Conservation (phyloP, 2,888 invertebrate genomes). For the Amphimallon solstitiale region DNA sequence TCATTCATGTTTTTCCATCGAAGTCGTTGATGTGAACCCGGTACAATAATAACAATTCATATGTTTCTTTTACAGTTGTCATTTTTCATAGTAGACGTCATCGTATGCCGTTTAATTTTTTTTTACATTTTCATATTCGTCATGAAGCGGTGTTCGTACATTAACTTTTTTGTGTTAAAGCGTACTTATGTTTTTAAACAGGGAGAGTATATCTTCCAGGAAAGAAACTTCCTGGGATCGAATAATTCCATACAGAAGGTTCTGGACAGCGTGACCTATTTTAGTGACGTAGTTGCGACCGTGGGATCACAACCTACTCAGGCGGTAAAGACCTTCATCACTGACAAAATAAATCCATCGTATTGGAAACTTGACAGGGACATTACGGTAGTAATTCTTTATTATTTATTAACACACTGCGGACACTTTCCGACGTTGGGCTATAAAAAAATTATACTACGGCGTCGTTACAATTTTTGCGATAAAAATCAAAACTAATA, state of each 20-base stretch:
- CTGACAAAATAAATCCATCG: conserved; percentile 80
- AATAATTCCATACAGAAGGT: conserved; percentile 64
- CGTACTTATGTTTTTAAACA: conserved; percentile 46
- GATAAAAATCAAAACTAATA: no score
- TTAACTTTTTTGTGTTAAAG: conserved; percentile 24
- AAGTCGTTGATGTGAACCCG: no score
- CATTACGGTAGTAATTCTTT: conserved; percentile 68
- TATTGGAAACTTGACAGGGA: conserved; percentile 85
- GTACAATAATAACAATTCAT: neutral
- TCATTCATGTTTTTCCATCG: no score
- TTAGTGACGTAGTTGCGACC: conserved; percentile 69
- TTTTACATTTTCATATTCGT: conserved; percentile 2
- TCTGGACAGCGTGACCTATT: conserved; percentile 69
- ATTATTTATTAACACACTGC: no score
- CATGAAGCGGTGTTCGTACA: conserved; percentile 16
- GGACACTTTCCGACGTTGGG: no score
- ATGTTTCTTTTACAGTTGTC: neutral
- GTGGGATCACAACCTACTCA: conserved; percentile 78
- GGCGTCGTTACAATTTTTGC: no score
- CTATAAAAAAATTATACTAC: no score
- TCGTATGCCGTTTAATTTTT: neutral
- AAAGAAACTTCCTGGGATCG: conserved; percentile 55
- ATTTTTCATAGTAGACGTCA: neutral
- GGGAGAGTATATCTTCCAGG: conserved; percentile 60
- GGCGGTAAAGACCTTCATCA: conserved; percentile 75